Percentiles rank a stretch among this genome's conserved stretches.
Conservation (phyloP, 2,113 vertebrate genomes). For the Gallinago paraguaiae region DNA sequence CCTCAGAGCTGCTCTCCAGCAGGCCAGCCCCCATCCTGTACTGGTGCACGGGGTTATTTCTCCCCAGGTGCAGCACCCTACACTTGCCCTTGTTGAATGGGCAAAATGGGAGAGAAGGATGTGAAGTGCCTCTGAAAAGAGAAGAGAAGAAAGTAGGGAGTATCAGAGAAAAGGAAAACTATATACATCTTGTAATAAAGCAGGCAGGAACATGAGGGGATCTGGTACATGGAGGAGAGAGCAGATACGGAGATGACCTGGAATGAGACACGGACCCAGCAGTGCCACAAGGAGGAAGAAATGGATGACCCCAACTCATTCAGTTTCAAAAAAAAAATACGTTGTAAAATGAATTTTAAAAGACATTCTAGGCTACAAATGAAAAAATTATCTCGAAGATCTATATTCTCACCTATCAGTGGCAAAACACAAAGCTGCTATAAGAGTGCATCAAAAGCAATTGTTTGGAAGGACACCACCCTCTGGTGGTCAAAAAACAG, state of each 20-base stretch:
- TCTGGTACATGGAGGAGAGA: neutral
- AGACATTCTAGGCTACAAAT: neutral
- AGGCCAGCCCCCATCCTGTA: no score
- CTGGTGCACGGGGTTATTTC: no score
- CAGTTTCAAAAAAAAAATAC: neutral
- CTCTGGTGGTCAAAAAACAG: conserved; percentile 22
- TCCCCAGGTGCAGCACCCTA: no score
- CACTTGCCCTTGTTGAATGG: no score
- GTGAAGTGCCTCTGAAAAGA: neutral
- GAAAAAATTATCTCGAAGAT: neutral
- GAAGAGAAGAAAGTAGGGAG: neutral
- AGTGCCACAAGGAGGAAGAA: neutral
- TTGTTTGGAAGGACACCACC: conserved; percentile 13
- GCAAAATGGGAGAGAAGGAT: neutral
- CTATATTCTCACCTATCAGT: neutral
- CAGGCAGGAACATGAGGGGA: neutral
- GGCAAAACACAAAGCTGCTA: neutral
- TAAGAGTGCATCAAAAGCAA: fast-evolving
- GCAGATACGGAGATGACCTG: neutral
- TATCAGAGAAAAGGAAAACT: neutral
- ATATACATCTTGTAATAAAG: fast-evolving
- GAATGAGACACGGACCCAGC: neutral
- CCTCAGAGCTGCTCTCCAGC: no score
- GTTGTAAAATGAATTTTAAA: neutral
- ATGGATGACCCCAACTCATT: neutral